A percentile compares a stretch with the other conserved stretches of the same genome.
Conservation (phyloP, 2,113 vertebrate species). For the Symphodus melops region DNA sequence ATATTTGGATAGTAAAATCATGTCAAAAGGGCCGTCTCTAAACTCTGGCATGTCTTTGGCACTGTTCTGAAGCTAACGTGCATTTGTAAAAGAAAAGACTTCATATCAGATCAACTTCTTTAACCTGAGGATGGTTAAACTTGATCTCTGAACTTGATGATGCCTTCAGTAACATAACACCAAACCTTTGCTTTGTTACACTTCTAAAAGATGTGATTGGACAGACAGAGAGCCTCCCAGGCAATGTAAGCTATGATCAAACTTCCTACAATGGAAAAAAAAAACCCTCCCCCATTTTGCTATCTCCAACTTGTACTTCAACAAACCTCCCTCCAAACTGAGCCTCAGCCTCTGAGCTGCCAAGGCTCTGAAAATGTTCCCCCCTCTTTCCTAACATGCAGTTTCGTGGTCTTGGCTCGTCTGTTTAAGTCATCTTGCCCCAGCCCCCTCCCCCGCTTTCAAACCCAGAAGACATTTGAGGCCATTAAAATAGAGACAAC, state of each 20-base stretch:
- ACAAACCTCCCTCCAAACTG: conserved; percentile 37
- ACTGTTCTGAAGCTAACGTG: conserved; percentile 2
- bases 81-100: neutral
- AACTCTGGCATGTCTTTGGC: neutral
- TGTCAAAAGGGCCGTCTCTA: neutral
- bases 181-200: conserved; percentile 1
- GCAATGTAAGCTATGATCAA: conserved; percentile 56
- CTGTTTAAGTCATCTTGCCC: conserved; percentile 73
- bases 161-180: neutral
- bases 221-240: conserved; percentile 23
- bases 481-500: conserved; percentile 56
- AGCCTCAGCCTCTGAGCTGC: conserved; percentile 30
- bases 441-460: neutral
- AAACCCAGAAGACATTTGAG: conserved; percentile 39
- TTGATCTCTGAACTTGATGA: neutral
- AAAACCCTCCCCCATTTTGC: conserved; percentile 37
- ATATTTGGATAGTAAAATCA: neutral
- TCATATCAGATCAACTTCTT: neutral
- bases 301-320: conserved; percentile 54
- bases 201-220: conserved; percentile 7
- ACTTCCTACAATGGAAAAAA: conserved; percentile 63
- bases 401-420: conserved; percentile 55
- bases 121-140: neutral
- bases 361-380: conserved; percentile 60
- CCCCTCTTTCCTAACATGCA: conserved; percentile 53